Evolutionary conservation across 2,888 invertebrate species (phyloP).

Genomic region (Mesorhabditis spiculigera): DNA sequence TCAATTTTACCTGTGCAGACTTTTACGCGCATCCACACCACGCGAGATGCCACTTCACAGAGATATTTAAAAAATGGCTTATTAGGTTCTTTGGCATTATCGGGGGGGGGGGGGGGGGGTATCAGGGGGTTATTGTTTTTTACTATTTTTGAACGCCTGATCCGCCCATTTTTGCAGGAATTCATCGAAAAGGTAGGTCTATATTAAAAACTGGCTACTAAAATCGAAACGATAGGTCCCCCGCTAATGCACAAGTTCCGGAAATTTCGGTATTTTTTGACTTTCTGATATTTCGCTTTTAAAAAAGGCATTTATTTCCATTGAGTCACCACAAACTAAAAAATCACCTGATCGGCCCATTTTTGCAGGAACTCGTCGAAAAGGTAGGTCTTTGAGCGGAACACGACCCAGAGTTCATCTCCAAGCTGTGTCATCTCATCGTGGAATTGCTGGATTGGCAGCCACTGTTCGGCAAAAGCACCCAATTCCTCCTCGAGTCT

Average conservation of each 20-base stretch:
- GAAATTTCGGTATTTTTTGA: no score
- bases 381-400: conserved; percentile 59
- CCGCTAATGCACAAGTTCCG: no score
- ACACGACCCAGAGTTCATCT: conserved; percentile 78
- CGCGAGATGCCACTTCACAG: conserved; percentile 47
- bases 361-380: no score
- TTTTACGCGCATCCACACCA: conserved; percentile 47
- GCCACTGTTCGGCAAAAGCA: conserved; percentile 68
- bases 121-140: no score
- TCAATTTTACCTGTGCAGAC: conserved; percentile 26
- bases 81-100: no score
- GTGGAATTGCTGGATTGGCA: conserved; percentile 70
- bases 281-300: no score
- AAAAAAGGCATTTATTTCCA: no score
- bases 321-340: conserved; percentile 66
- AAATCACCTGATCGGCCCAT: conserved; percentile 72
- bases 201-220: no score
- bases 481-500: conserved; percentile 72
- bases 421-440: conserved; percentile 65
- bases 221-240: no score
- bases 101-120: no score
- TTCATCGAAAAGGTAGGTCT: conserved; percentile 78
- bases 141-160: conserved; percentile 49
- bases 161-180: conserved; percentile 75
- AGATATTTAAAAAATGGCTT: neutral